phyloP scores from a whole-genome alignment of 2,888 invertebrate genomes.

The Rhagonycha fulva region DNA sequence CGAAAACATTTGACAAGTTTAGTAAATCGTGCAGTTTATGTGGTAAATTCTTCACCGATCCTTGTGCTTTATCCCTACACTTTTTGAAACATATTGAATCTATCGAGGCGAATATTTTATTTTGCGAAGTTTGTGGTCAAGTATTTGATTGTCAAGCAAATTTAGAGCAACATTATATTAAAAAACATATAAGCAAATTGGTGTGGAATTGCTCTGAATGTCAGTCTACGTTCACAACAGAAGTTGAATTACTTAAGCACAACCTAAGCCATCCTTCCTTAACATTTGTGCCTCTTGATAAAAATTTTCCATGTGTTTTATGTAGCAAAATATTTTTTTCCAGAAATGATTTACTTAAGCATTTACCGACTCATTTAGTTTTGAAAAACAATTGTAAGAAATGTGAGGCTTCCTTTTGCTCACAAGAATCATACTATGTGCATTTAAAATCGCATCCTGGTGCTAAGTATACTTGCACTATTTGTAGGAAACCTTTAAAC shows the following conservation, averaged over 20 bases:
- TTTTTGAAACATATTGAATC: not conserved
- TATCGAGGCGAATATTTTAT: not conserved
- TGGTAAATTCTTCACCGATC: not conserved
- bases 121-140: not conserved
- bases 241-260: not conserved
- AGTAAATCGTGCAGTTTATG: not conserved
- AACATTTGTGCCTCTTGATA: not conserved
- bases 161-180: not conserved
- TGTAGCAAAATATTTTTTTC: not conserved
- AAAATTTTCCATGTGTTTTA: not conserved
- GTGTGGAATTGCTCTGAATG: not conserved
- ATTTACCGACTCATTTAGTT: not conserved
- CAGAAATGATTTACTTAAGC: not conserved
- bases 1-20: not conserved
- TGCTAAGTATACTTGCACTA: not conserved
- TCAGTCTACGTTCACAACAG: not conserved
- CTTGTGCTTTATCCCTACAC: not conserved
- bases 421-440: not conserved
- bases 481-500: not conserved
- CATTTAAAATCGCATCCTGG: not conserved
- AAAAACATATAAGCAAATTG: not conserved
- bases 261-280: not conserved
- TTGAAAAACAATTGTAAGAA: not conserved
- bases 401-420: not conserved
- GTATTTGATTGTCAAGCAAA: not conserved